Percentiles rank a stretch among this genome's conserved stretches.
phyloP scores from a whole-genome alignment of 2,797 vertebrate genomes.

The Prionace glauca region DNA sequence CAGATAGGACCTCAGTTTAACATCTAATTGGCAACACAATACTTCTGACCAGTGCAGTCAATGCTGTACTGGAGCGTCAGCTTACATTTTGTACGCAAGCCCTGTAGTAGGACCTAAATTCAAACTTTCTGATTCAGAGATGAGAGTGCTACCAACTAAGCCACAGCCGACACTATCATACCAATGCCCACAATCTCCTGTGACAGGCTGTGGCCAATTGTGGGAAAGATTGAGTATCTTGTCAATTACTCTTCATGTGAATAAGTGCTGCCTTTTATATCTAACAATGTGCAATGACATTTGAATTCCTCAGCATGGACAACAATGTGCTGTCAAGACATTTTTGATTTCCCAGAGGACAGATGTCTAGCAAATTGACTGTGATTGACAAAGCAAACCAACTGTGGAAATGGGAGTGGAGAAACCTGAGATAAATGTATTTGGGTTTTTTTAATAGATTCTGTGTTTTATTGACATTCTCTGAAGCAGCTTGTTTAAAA shows the following conservation, averaged over 20 bases:
- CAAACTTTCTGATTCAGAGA: neutral
- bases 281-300: neutral
- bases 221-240: neutral
- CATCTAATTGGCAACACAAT: neutral
- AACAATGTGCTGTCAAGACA: neutral
- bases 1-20: neutral
- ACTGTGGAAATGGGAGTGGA: neutral
- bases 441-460: neutral
- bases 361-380: neutral
- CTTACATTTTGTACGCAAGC: neutral
- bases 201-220: neutral
- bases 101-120: neutral
- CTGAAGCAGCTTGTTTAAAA: conserved; percentile 14
- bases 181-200: neutral
- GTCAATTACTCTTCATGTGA: neutral
- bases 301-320: neutral
- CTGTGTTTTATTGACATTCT: neutral
- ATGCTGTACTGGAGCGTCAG: neutral
- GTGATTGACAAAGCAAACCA: neutral
- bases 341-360: neutral
- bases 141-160: too few species aligned
- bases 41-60: neutral
- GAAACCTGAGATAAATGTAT: neutral
- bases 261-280: neutral
- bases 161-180: neutral